Conservation (phyloP, 2,113 vertebrate species). For the Anguilla japonica region DNA sequence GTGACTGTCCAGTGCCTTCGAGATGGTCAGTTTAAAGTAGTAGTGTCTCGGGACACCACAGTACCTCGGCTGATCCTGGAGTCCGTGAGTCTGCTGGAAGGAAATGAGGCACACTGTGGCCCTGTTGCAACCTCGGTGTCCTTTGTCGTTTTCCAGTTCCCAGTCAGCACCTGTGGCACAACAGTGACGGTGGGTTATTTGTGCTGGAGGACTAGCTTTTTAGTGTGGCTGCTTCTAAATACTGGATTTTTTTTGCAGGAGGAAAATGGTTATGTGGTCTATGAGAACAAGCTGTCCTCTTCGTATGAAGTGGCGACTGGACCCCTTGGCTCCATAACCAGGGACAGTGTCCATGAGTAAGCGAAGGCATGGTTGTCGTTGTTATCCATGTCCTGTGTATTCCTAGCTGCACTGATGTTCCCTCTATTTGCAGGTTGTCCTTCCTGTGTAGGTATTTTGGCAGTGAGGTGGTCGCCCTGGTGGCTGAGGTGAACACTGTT, state of each 20-base stretch:
- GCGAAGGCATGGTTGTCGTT: not conserved
- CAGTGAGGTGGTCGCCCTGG: constrained; percentile 42
- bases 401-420: not conserved
- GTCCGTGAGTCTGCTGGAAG: not conserved
- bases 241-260: not conserved
- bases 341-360: not conserved
- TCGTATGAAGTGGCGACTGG: not conserved
- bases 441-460: constrained; percentile 61
- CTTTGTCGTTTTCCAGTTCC: not conserved
- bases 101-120: not conserved
- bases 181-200: not conserved
- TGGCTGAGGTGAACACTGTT: constrained; percentile 26
- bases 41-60: not conserved
- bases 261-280: not conserved
- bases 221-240: not conserved
- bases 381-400: not conserved
- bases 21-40: constrained; percentile 8
- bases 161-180: not conserved
- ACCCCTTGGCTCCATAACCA: not conserved
- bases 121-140: not conserved
- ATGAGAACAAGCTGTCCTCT: constrained; percentile 8
- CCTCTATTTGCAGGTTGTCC: constrained; percentile 41
- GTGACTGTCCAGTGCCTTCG: not conserved
- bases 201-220: not conserved
- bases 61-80: not conserved